phyloP scores from a whole-genome alignment of 2,113 vertebrate species.

The Alethe castanea region DNA sequence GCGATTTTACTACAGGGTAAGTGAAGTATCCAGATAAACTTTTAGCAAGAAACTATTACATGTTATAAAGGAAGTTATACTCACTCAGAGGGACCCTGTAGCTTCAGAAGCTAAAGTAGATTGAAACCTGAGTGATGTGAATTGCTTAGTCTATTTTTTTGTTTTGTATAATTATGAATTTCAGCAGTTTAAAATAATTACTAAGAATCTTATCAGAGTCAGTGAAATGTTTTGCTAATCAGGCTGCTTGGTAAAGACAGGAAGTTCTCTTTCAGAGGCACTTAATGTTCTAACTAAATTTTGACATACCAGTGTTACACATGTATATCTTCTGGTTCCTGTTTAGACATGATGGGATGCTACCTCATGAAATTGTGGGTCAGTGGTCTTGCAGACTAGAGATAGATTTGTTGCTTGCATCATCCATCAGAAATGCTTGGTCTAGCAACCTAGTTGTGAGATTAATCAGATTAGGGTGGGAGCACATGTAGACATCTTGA shows the following conservation, averaged over 20 bases:
- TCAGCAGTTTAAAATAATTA: neutral
- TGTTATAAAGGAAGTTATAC: neutral
- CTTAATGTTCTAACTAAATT: neutral
- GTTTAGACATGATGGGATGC: rapidly evolving
- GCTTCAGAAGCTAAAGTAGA: neutral
- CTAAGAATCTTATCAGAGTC: neutral
- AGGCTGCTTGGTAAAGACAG: neutral
- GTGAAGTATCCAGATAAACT: neutral
- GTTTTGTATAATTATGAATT: neutral
- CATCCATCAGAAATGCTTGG: neutral
- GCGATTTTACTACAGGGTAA: slow-evolving; percentile 95
- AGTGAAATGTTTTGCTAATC: neutral
- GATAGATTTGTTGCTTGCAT: neutral
- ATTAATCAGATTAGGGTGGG: neutral
- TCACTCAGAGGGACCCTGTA: neutral
- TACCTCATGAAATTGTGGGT: neutral
- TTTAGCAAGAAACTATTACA: neutral
- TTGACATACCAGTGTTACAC: rapidly evolving
- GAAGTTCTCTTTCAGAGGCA: neutral
- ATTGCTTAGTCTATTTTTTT: neutral
- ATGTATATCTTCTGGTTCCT: rapidly evolving
- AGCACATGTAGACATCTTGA: neutral
- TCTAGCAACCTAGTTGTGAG: neutral
- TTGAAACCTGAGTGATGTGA: neutral
- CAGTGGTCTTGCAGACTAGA: neutral